Evolutionary conservation across 2,888 invertebrate species (phyloP).

Genomic region (Entomobrya proxima): DNA sequence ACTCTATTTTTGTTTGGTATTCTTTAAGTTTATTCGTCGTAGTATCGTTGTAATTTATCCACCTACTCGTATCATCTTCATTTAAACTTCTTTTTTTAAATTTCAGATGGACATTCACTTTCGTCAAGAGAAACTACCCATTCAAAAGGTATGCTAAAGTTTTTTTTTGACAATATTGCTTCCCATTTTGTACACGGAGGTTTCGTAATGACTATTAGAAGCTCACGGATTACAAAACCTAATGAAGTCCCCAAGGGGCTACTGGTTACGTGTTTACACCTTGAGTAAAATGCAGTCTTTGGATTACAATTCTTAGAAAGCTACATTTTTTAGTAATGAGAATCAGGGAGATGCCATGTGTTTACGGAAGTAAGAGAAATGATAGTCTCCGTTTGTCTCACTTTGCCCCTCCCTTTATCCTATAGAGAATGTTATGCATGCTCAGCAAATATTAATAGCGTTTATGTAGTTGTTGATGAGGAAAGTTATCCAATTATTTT

Average conservation of each 20-base stretch:
- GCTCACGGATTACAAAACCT: not conserved
- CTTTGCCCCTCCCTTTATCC: not conserved
- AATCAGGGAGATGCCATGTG: no score
- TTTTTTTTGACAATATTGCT: not conserved
- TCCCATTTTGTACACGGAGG: not conserved
- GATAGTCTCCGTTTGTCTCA: no score
- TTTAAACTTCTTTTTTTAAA: constrained; percentile 67
- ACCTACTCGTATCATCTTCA: not conserved
- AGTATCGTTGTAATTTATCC: not conserved
- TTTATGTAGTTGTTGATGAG: constrained; percentile 33
- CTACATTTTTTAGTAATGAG: no score
- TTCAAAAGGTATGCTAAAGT: constrained; percentile 80
- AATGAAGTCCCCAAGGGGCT: not conserved
- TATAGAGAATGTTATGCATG: not conserved
- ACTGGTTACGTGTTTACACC: not conserved
- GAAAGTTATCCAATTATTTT: constrained; percentile 44
- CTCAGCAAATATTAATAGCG: not conserved
- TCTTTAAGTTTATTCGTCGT: no score
- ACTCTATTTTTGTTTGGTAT: not conserved
- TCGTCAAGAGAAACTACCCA: constrained; percentile 84
- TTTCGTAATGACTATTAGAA: not conserved
- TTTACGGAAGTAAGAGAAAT: no score
- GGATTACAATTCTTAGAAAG: no score
- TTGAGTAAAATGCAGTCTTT: not conserved
- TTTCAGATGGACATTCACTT: constrained; percentile 87